Base-by-base conservation (phyloP, 2,113 vertebrate genomes). In the Myotis brandtii region DNA sequence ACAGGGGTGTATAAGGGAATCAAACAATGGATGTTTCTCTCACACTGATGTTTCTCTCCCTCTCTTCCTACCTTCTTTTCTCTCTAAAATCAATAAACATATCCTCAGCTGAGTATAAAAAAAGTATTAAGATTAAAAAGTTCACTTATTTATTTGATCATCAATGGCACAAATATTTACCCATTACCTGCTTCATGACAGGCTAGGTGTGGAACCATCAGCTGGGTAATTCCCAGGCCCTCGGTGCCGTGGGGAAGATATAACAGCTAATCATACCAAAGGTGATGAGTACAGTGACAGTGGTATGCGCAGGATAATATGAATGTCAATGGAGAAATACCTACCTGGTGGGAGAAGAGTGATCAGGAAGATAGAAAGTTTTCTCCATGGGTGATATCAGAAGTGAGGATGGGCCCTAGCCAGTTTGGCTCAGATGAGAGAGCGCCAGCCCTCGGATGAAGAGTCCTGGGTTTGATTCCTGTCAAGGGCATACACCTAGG, bases 281-380 rank as follows among this genome's bases (percentile, higher is more conserved):
- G 1, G 34, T 13, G 30, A 34, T 64, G 25, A 34, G 17, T 14
- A 17, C 25, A 85, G 30, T 5, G 17, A 69, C 54, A 32, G 9
- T 0, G 0, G 46, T 3, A n/a, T 9, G 8, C 17, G 50, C 6
- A 11, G 16, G 8, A 13, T 9, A 43, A 1, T 30, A 13, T 0
- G 12, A 72, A 27, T 10, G 6, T 14, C 59, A n/a, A 0, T 14
- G 43, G 18, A 70, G 46, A 81, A 16, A 4, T 6, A 13, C 7
- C 37, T 8, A 20, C 7, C 23, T 43, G 40, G 40, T 86, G 21
- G 59, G 21, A 54, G 23, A 73, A 86, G 37, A 67, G 34, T 27
- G 59, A 37, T 40, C 34, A 13, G 9, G 8, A 48, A 18, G 6
- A 46, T 18, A 50, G 37, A 59, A 69, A 25, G 2, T 1, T 86